Base-by-base conservation (phyloP, 92 coral and sea anemone species). In the Palythoa caribaeorum region DNA sequence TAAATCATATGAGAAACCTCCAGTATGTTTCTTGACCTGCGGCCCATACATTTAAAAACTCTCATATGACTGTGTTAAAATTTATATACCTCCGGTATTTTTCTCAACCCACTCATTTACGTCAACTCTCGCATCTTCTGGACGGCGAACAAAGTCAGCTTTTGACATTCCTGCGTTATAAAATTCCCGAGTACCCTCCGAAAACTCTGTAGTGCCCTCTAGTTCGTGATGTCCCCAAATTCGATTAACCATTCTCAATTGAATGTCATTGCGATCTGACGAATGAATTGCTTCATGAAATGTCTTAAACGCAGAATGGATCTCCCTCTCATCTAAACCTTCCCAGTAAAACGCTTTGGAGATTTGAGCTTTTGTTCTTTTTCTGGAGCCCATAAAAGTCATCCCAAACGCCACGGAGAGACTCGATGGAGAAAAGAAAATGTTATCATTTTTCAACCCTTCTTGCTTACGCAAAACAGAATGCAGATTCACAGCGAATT, bases 41-140 rank as follows among this genome's bases (percentile, higher is more conserved):
- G 28, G 28, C 28, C 28, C 28, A 8, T 55, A 55, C 62, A 8
- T 55, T 15, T 3, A 55, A 55, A 3, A 55, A 11, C 14, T 11
- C 1, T 11, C 3, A 7, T 3, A 17, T 55, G 3, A 9, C 17
- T 55, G 6, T 44, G 50, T 3, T 44, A 44, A 2, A 14, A 14
- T 11, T 1, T 40, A 6, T 40, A 2, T 77, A 77, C 83, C 92
- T 39, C 90, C 93, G 1, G 99, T 97, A 40, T 92, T 91, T 83
- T 93, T 76, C 52, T 92, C 93, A 5, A 97, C 97, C 99, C 99
- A 97, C 9, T 73, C 73, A 69, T 97, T 97, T n/a, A 97, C 92
- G 71, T 89, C 96, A 38, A 62, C 54, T 83, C 99, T 87, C 2
- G 93, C 95, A 38, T 84, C 78, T 19, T 92, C 97, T 38, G 96